Conservation (phyloP, 1,140 invertebrate genomes). For the Eupeodes corollae region DNA sequence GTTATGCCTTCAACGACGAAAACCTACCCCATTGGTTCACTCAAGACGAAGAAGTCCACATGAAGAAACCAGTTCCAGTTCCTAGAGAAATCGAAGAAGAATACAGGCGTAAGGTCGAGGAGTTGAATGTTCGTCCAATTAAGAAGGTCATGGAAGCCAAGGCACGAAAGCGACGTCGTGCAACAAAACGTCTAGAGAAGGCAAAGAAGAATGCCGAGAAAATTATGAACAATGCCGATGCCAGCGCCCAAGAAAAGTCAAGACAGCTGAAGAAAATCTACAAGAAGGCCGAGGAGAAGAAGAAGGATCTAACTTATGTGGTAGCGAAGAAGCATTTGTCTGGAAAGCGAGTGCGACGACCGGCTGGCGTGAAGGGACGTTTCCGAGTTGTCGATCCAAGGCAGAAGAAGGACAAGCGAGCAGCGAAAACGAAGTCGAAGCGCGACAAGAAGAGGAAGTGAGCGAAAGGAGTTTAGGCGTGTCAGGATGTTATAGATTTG, state of each 20-base stretch:
- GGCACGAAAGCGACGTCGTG: conserved; percentile 88
- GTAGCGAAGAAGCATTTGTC: conserved; percentile 83
- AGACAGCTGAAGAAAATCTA: conserved; percentile 87
- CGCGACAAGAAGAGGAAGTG: conserved; percentile 10
- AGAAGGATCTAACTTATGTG: conserved; percentile 87
- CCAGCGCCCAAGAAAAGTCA: conserved; percentile 83
- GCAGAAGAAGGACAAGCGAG: conserved; percentile 87
- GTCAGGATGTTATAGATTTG: too few relatives aligned
- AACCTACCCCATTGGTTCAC: conserved; percentile 94
- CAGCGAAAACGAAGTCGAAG: conserved; percentile 49
- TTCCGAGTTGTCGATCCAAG: conserved; percentile 91
- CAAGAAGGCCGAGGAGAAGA: conserved; percentile 79
- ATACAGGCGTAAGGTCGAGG: conserved; percentile 65
- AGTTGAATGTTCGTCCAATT: conserved; percentile 87
- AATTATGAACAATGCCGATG: conserved; percentile 79
- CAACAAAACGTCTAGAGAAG: conserved; percentile 74
- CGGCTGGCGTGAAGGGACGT: conserved; percentile 78
- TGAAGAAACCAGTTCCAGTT: conserved; percentile 64
- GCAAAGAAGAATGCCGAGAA: conserved; percentile 92
- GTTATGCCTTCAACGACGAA: conserved; percentile 78
- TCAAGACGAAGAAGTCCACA: conserved; percentile 86
- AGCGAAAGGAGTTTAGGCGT: too few relatives aligned
- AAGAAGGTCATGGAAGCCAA: conserved; percentile 99
- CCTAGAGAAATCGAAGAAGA: conserved; percentile 64
- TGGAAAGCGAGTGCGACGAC: conserved; percentile 63